Conservation (phyloP, 2,113 vertebrate species). For the Anarhynchus alexandrinus region DNA sequence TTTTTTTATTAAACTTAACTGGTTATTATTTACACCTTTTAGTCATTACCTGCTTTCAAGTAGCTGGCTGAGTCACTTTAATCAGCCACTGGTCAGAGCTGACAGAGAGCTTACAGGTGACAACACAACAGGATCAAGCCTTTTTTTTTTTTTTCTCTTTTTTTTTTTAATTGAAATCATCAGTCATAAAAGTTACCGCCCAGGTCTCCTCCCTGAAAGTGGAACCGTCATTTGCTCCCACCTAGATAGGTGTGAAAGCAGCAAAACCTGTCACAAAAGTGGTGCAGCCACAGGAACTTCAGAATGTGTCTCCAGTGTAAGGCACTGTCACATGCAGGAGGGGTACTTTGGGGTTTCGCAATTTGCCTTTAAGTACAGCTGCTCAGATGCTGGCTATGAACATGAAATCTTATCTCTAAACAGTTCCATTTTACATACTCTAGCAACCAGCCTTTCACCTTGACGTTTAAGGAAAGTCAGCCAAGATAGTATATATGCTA, state of each 20-base stretch:
- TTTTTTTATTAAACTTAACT: background rate
- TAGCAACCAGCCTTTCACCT: background rate
- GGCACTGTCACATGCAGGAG: background rate
- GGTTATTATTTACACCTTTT: background rate
- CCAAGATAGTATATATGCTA: background rate
- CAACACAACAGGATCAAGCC: background rate
- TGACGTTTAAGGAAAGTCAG: background rate
- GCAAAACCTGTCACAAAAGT: conserved; percentile 38
- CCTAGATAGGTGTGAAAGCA: background rate
- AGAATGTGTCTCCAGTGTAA: accelerated
- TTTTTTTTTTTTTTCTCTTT: background rate
- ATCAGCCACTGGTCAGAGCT: background rate
- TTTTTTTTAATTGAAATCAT: background rate
- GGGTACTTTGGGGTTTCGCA: background rate
- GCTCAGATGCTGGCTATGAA: background rate
- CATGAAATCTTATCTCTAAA: background rate
- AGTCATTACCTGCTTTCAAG: conserved; percentile 11
- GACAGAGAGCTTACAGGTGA: background rate
- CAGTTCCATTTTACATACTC: background rate
- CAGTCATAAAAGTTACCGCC: background rate
- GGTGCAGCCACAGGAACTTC: background rate
- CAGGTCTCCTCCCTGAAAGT: conserved; percentile 18
- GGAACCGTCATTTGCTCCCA: background rate
- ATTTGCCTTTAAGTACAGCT: background rate
- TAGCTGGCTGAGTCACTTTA: background rate